Percentiles rank a stretch among this genome's conserved stretches.
Conservation (phyloP, 2,888 invertebrate species). For the Osedax fenrisi region DNA sequence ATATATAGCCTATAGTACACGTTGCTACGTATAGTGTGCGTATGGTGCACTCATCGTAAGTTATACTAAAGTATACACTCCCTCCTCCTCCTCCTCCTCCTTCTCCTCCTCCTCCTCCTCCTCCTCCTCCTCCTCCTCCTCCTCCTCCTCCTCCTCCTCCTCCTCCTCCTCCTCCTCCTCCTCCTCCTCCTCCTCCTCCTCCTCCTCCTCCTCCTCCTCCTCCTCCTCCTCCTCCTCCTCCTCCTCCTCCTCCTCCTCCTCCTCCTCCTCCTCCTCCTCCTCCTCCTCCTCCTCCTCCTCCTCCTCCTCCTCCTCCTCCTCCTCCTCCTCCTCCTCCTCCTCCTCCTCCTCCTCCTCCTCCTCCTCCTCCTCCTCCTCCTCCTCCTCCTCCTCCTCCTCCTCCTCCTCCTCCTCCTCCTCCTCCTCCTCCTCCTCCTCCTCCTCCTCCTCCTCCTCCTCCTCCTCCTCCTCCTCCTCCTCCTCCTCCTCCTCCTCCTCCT, state of each 20-base stretch:
- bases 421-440: slow-evolving; percentile 12
- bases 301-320: slow-evolving; percentile 24
- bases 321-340: slow-evolving; percentile 25
- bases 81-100: neutral
- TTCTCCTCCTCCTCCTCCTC: slow-evolving; percentile 1
- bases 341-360: slow-evolving; percentile 23
- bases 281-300: slow-evolving; percentile 21
- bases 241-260: slow-evolving; percentile 28
- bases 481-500: slow-evolving; percentile 28
- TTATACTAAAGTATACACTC: no score
- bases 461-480: slow-evolving; percentile 15
- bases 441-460: slow-evolving; percentile 23
- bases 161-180: slow-evolving; percentile 12
- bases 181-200: slow-evolving; percentile 28
- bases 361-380: slow-evolving; percentile 26
- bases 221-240: slow-evolving; percentile 28
- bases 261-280: slow-evolving; percentile 27
- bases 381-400: slow-evolving; percentile 8
- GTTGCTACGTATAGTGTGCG: no score
- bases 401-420: slow-evolving; percentile 25
- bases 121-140: slow-evolving; percentile 26
- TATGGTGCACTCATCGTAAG: no score
- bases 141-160: neutral
- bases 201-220: slow-evolving; percentile 28
- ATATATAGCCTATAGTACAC: no score